Evolutionary conservation across 2,797 vertebrate genomes (phyloP).

Genomic region (Pteronotus mesoamericanus): DNA sequence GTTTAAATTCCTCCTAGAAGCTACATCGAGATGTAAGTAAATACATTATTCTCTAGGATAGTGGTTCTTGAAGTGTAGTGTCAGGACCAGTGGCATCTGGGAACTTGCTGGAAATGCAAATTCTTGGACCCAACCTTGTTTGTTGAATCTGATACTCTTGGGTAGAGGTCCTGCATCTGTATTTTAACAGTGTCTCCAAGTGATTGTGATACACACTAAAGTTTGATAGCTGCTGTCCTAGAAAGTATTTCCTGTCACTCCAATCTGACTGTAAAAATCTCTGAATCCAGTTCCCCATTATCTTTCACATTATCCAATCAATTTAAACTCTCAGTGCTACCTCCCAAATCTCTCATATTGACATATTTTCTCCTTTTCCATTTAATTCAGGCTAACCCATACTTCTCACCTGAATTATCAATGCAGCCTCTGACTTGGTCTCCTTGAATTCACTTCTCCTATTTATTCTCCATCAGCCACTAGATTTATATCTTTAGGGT

Average conservation of each 20-base stretch:
- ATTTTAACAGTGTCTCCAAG: not conserved
- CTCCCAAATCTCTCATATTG: not conserved
- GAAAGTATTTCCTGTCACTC: not conserved
- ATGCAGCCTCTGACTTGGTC: not conserved
- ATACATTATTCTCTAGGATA: not conserved
- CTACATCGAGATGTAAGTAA: not conserved
- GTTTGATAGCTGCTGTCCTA: not conserved
- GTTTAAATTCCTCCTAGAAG: not conserved
- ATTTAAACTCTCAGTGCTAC: not conserved
- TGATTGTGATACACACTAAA: not conserved
- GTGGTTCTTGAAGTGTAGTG: not conserved
- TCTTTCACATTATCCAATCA: not conserved
- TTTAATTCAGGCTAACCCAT: not conserved
- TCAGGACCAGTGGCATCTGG: not conserved
- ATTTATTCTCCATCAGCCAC: not conserved
- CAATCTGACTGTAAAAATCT: not conserved
- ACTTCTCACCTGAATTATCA: not conserved
- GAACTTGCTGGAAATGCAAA: not conserved
- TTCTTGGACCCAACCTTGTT: not conserved
- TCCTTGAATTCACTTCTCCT: not conserved
- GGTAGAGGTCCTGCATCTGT: not conserved
- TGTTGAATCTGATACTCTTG: not conserved
- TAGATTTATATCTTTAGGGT: not conserved
- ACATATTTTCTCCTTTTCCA: not conserved
- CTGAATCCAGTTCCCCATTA: not conserved